Percentiles rank a stretch among this genome's conserved stretches.
Conservation (phyloP, 2,797 vertebrate species). For the Rhinophrynus dorsalis region DNA sequence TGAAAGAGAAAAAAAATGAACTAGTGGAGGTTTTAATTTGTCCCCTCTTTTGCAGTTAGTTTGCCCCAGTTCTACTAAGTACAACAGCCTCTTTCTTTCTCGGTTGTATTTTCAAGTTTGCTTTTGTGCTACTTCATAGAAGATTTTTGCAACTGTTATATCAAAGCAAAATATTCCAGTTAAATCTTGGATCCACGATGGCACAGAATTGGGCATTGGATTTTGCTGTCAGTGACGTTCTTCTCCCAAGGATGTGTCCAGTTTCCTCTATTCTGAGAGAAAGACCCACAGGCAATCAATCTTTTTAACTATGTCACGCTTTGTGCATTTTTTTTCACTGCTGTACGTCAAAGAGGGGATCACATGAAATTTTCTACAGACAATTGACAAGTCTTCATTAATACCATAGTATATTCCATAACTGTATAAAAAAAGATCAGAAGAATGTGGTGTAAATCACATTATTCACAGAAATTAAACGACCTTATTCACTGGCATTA, state of each 20-base stretch:
- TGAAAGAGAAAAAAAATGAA: no score
- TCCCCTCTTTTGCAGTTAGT: no score
- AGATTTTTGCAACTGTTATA: no score
- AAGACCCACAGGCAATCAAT: conserved; percentile 19
- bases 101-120: no score
- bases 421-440: not conserved
- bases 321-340: not conserved
- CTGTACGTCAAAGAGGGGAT: conserved; percentile 14
- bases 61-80: no score
- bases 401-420: not conserved
- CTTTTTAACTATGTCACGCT: conserved; percentile 13
- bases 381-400: conserved; percentile 20
- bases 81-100: no score
- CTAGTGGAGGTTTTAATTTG: no score
- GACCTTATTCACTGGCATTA: not conserved
- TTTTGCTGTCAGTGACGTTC: not conserved
- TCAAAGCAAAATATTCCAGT: no score
- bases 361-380: conserved; percentile 22
- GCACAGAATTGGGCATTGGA: no score
- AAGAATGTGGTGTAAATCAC: not conserved
- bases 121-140: no score
- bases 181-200: no score
- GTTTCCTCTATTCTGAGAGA: not conserved
- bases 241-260: not conserved
- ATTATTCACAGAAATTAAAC: no score